Evolutionary conservation across 2,888 invertebrate genomes (phyloP).

Genomic region (Plemyria rubiginata): DNA sequence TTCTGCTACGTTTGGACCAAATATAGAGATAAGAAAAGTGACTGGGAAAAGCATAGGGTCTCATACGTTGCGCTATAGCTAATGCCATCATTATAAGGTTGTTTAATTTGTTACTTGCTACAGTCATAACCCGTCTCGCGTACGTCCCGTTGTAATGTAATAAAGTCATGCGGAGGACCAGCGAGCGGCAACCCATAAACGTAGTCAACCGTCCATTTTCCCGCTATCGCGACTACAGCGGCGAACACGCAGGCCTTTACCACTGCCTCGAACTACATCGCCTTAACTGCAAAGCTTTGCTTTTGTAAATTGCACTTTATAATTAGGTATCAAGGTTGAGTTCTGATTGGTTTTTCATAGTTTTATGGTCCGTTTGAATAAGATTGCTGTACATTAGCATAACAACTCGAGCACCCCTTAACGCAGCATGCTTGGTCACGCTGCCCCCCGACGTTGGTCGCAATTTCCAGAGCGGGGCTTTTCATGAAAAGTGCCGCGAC

Average conservation of each 20-base stretch:
- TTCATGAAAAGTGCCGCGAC: slow-evolving; percentile 71
- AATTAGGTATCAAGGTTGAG: slow-evolving; percentile 25
- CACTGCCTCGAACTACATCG: slow-evolving; percentile 37
- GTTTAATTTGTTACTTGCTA: not conserved
- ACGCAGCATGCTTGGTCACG: slow-evolving; percentile 84
- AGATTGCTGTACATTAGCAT: slow-evolving; percentile 71
- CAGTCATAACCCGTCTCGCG: slow-evolving; percentile 14
- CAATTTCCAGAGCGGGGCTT: slow-evolving; percentile 76
- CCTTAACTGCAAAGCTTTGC: slow-evolving; percentile 36
- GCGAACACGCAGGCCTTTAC: slow-evolving; percentile 72
- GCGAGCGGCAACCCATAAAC: slow-evolving; percentile 76
- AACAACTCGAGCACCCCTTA: slow-evolving; percentile 82
- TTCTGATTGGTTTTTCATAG: slow-evolving; percentile 32
- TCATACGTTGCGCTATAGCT: too few species aligned
- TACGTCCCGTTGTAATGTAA: slow-evolving; percentile 23
- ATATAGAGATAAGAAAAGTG: not conserved
- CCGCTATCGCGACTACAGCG: slow-evolving; percentile 76
- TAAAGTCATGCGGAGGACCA: slow-evolving; percentile 72
- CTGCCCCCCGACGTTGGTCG: slow-evolving; percentile 77
- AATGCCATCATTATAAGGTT: not conserved
- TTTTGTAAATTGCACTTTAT: slow-evolving; percentile 32
- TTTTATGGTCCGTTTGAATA: slow-evolving; percentile 41
- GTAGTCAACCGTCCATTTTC: slow-evolving; percentile 84
- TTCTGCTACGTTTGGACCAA: not conserved
- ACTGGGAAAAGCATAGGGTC: not conserved